phyloP scores from a whole-genome alignment of 2,888 invertebrate species.

The Epirrhoe tristata region DNA sequence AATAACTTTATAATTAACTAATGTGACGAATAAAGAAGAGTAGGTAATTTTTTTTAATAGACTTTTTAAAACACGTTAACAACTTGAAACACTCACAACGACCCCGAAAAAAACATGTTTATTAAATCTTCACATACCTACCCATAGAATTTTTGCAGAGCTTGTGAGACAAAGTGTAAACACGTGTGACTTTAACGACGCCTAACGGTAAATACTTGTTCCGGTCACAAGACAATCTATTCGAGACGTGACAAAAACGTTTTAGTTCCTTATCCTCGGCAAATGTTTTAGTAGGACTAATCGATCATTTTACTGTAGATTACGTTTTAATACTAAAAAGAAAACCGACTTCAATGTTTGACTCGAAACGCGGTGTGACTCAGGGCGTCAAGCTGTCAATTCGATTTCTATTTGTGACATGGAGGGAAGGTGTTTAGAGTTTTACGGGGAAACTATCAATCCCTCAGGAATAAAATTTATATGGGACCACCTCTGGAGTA shows the following conservation, averaged over 20 bases:
- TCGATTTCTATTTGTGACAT: too few relatives aligned
- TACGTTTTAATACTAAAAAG: too few relatives aligned
- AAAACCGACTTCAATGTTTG: too few relatives aligned
- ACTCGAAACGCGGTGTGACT: too few relatives aligned
- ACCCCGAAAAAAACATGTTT: background rate
- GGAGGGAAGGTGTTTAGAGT: too few relatives aligned
- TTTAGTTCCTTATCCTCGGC: conserved; percentile 15
- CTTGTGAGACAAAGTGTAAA: conserved; percentile 66
- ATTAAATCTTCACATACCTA: conserved; percentile 22
- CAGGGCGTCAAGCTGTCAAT: too few relatives aligned
- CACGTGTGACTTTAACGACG: conserved; percentile 63
- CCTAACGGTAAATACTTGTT: conserved; percentile 60
- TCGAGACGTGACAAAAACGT: conserved; percentile 32
- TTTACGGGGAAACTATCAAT: too few relatives aligned
- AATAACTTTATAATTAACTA: too few relatives aligned
- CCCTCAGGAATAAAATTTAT: too few relatives aligned
- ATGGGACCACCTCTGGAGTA: too few relatives aligned
- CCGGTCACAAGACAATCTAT: conserved; percentile 48
- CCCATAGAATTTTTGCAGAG: conserved; percentile 59
- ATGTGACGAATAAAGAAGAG: too few relatives aligned
- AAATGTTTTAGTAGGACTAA: conserved; percentile 17
- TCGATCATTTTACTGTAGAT: conserved; percentile 6
- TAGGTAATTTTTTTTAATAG: too few relatives aligned
- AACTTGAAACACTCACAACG: background rate
- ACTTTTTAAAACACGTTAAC: background rate